Conservation (phyloP, 2,113 vertebrate genomes). For the Pungitius pungitius region DNA sequence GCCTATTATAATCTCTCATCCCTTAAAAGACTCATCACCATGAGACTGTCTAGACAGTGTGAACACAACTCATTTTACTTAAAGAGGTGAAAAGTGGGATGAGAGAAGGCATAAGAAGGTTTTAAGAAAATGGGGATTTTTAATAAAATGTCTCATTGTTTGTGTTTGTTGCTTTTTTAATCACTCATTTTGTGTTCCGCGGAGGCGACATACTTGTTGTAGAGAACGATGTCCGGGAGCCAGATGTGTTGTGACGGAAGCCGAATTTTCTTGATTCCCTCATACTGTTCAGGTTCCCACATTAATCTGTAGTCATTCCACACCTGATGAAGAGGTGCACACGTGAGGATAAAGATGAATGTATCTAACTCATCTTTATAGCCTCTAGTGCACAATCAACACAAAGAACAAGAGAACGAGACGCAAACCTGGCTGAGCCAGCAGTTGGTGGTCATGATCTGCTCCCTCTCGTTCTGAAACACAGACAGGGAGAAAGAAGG, state of each 20-base stretch:
- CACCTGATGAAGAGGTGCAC: conserved; percentile 58
- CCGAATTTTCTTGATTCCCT: conserved; percentile 82
- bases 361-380: background rate
- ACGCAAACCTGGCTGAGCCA: conserved; percentile 82
- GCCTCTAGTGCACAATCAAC: background rate
- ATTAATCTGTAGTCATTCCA: conserved; percentile 85
- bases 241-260: conserved; percentile 84
- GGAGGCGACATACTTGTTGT: conserved; percentile 78
- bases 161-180: conserved; percentile 21
- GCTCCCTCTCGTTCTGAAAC: conserved; percentile 84
- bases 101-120: conserved; percentile 28
- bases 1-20: background rate
- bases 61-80: conserved; percentile 21
- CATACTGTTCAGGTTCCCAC: conserved; percentile 83
- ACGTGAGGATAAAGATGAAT: background rate
- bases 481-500: conserved; percentile 29
- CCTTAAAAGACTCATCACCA: conserved; percentile 16
- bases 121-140: conserved; percentile 34
- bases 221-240: conserved; percentile 85
- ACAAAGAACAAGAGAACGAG: background rate
- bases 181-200: background rate
- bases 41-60: background rate
- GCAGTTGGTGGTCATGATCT: conserved; percentile 86
- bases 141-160: conserved; percentile 14
- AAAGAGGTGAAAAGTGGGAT: conserved; percentile 28